Conservation (phyloP, 2,113 vertebrate genomes). For the Archocentrus centrarchus region DNA sequence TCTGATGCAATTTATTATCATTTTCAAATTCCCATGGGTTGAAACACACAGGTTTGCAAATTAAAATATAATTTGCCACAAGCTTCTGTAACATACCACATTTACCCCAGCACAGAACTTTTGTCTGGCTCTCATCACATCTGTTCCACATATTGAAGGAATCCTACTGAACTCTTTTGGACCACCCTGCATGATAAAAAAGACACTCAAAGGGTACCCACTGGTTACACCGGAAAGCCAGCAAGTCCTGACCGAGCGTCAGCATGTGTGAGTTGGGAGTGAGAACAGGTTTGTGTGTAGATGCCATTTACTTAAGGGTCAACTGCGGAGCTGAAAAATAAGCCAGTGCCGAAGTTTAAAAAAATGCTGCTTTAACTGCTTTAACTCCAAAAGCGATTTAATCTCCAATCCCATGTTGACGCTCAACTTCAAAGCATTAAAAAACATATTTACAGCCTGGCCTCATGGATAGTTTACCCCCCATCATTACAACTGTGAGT, state of each 20-base stretch:
- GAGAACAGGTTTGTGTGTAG: neutral
- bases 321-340: neutral
- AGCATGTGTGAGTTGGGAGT: neutral
- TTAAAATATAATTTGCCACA: neutral
- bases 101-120: neutral
- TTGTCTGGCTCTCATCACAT: neutral
- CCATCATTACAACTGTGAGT: neutral
- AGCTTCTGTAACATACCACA: neutral
- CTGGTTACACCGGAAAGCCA: neutral
- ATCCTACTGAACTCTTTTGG: neutral
- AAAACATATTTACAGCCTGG: neutral
- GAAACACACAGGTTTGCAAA: neutral
- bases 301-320: neutral
- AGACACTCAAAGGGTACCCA: neutral
- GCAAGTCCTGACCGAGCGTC: no score
- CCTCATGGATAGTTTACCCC: neutral
- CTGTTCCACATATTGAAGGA: neutral
- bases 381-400: neutral
- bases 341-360: neutral
- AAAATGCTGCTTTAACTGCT: no score
- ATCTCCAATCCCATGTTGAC: neutral
- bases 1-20: accelerated
- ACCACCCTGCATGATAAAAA: neutral
- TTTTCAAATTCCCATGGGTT: neutral
- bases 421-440: no score